Evolutionary conservation across 1,140 invertebrate species (phyloP).

Genomic region (Magallana gigas): DNA sequence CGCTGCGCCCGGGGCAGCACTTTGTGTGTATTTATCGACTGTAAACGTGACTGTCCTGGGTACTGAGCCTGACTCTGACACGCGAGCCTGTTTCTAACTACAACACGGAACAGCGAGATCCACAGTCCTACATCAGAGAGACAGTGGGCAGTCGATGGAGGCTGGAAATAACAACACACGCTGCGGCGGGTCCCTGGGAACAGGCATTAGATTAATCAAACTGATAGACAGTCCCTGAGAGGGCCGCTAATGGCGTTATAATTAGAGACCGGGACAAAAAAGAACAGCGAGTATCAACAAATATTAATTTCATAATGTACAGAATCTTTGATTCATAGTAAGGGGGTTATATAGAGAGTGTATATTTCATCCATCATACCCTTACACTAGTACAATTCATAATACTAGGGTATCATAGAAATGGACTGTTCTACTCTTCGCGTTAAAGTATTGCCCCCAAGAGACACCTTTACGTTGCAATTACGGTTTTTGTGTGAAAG

Average conservation of each 20-base stretch:
- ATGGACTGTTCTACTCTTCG: no score
- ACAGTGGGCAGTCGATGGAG: neutral
- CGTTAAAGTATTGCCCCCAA: no score
- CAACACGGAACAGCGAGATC: neutral
- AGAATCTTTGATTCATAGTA: neutral
- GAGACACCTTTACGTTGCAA: no score
- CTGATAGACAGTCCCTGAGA: neutral
- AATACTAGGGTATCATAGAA: no score
- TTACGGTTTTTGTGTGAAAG: no score
- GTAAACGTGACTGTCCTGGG: neutral
- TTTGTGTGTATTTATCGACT: neutral
- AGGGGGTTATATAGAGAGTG: neutral
- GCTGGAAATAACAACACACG: neutral
- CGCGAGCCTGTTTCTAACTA: neutral
- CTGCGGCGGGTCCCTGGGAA: neutral
- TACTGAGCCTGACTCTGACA: neutral
- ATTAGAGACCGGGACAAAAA: neutral
- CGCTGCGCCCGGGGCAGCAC: neutral
- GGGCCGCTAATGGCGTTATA: neutral
- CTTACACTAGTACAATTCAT: no score
- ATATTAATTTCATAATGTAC: slow-evolving; percentile 30
- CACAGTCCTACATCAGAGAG: neutral
- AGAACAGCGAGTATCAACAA: neutral
- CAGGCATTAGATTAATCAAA: slow-evolving; percentile 23
- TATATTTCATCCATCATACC: neutral